Evolutionary conservation across 2,888 invertebrate species (phyloP).

Genomic region (Gastrophysa polygoni): DNA sequence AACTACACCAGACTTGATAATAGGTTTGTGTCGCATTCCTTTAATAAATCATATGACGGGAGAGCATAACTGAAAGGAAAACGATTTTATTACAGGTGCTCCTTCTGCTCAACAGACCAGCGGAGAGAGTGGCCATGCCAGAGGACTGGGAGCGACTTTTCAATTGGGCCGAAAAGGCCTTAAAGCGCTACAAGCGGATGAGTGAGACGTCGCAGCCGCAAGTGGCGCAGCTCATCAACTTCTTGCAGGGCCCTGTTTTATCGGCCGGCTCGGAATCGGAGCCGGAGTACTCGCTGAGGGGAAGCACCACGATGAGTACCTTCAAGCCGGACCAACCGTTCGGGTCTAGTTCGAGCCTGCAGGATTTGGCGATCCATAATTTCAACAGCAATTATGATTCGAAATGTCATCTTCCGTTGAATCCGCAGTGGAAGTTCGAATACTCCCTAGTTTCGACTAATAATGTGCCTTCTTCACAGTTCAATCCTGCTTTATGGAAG

Average conservation of each 20-base stretch:
- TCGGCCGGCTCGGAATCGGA: conserved; percentile 35
- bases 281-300: conserved; percentile 40
- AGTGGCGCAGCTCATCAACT: conserved; percentile 78
- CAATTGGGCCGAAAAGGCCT: conserved; percentile 78
- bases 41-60: no score
- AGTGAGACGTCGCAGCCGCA: conserved; percentile 63
- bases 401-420: conserved; percentile 50
- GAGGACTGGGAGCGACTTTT: conserved; percentile 84
- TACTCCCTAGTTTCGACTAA: conserved; percentile 49
- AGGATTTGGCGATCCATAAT: conserved; percentile 52
- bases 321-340: conserved; percentile 57
- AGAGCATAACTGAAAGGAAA: no score
- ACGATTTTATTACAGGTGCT: no score
- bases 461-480: conserved; percentile 55
- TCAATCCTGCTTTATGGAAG: conserved; percentile 59
- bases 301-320: conserved; percentile 56
- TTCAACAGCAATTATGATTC: conserved; percentile 54
- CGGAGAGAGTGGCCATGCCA: conserved; percentile 62
- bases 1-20: no score
- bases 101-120: no score
- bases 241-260: conserved; percentile 66
- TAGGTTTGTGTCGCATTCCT: no score
- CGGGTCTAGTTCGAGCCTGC: conserved; percentile 54
- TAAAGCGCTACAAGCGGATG: conserved; percentile 70
- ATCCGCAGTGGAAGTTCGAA: conserved; percentile 63